Conservation (phyloP, 2,888 invertebrate genomes). For the Chaetogeoica ovagalla region DNA sequence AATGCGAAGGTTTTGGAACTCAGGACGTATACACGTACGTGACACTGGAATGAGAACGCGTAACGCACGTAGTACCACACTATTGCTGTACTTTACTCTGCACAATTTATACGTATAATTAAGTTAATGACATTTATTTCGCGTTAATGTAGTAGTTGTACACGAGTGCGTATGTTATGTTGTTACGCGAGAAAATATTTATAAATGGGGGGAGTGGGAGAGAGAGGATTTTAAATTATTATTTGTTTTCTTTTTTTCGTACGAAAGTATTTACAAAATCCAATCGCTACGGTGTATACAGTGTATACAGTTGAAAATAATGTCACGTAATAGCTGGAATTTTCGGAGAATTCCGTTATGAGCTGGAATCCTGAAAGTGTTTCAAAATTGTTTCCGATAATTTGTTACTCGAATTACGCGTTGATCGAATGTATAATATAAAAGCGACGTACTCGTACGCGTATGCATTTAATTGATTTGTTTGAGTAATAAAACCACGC, state of each 20-base stretch:
- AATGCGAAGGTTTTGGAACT: too few relatives aligned
- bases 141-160: not conserved
- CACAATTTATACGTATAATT: not conserved
- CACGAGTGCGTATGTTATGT: not conserved
- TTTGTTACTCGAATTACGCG: not conserved
- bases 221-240: too few relatives aligned
- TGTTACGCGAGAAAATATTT: not conserved
- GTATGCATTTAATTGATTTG: too few relatives aligned
- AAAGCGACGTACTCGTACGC: not conserved
- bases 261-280: not conserved
- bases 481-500: too few relatives aligned
- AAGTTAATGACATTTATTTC: not conserved
- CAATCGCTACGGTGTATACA: too few relatives aligned
- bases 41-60: too few relatives aligned
- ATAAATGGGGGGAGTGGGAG: too few relatives aligned
- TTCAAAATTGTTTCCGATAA: not conserved
- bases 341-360: not conserved
- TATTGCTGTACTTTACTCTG: not conserved
- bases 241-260: too few relatives aligned
- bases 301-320: not conserved
- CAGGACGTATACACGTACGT: too few relatives aligned
- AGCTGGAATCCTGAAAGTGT: not conserved
- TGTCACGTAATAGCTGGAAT: not conserved
- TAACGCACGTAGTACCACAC: not conserved
- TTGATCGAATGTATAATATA: not conserved